Conservation (phyloP, 2,797 vertebrate genomes). For the Lates japonicus region DNA sequence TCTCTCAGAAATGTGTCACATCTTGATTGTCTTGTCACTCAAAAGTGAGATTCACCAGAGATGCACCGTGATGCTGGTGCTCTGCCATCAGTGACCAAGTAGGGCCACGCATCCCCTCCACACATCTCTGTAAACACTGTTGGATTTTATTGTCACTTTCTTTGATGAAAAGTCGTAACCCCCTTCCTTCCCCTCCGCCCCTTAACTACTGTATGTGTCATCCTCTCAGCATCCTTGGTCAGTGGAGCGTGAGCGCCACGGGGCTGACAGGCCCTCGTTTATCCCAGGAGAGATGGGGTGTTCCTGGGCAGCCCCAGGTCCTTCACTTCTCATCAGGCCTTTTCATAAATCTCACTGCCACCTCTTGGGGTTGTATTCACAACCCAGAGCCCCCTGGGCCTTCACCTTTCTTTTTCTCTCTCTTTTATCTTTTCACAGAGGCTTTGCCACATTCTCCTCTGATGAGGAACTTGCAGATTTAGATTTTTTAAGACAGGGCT, state of each 20-base stretch:
- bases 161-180: conserved; percentile 59
- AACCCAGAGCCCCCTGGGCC: conserved; percentile 3
- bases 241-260: conserved; percentile 38
- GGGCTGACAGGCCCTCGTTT: conserved; percentile 55
- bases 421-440: conserved; percentile 71
- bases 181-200: conserved; percentile 3
- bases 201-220: conserved; percentile 28
- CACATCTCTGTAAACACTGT: neutral
- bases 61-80: neutral
- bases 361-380: conserved; percentile 21
- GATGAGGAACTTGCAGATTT: conserved; percentile 27
- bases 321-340: conserved; percentile 34
- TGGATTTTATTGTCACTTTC: conserved; percentile 62
- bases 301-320: conserved; percentile 26
- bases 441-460: conserved; percentile 51
- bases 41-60: conserved; percentile 22
- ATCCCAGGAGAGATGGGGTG: conserved; percentile 46
- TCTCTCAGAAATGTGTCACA: conserved; percentile 26
- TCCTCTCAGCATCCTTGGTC: conserved; percentile 31
- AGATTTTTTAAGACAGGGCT: conserved; percentile 16
- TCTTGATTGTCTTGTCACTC: conserved; percentile 63
- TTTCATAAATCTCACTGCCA: conserved; percentile 19
- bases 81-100: neutral
- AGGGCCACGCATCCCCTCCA: neutral
- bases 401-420: neutral